A percentile compares a stretch with the other conserved stretches of the same genome.
These are phyloP conservation scores for Cryptocheilus praepositus DNA, from an alignment of 2,888 invertebrate species.

Conservation along the genomic window DNA sequence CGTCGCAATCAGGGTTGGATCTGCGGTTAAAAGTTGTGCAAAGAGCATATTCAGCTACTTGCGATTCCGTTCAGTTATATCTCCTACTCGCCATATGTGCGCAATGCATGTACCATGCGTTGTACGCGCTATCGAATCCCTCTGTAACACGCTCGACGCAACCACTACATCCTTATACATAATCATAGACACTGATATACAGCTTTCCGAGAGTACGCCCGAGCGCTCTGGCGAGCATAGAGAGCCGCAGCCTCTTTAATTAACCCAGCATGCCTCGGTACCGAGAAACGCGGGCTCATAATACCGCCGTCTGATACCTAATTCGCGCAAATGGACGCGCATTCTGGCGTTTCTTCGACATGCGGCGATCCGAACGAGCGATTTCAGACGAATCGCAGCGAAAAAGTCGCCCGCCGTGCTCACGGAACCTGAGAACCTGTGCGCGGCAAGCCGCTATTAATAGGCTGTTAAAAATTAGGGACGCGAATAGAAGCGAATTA, in stretches of 20 bases:
- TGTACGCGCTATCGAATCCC: neutral
- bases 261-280: constrained; percentile 61
- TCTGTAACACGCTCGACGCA: neutral
- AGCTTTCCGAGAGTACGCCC: constrained; percentile 1
- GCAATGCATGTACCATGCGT: too few relatives aligned
- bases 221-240: constrained; percentile 11
- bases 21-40: too few relatives aligned
- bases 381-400: constrained; percentile 1
- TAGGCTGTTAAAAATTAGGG: too few relatives aligned
- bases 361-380: neutral
- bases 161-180: neutral
- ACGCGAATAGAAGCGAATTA: too few relatives aligned
- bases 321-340: constrained; percentile 21
- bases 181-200: neutral
- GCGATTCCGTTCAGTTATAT: too few relatives aligned
- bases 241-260: constrained; percentile 65
- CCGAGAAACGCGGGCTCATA: constrained; percentile 48
- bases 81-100: too few relatives aligned
- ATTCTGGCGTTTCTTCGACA: neutral
- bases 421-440: too few relatives aligned
- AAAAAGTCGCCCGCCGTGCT: too few relatives aligned
- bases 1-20: too few relatives aligned
- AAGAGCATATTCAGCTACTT: too few relatives aligned
- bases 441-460: too few relatives aligned
- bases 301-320: constrained; percentile 45